Conservation (phyloP, 1,140 invertebrate species). For the Penaeus vannamei region DNA sequence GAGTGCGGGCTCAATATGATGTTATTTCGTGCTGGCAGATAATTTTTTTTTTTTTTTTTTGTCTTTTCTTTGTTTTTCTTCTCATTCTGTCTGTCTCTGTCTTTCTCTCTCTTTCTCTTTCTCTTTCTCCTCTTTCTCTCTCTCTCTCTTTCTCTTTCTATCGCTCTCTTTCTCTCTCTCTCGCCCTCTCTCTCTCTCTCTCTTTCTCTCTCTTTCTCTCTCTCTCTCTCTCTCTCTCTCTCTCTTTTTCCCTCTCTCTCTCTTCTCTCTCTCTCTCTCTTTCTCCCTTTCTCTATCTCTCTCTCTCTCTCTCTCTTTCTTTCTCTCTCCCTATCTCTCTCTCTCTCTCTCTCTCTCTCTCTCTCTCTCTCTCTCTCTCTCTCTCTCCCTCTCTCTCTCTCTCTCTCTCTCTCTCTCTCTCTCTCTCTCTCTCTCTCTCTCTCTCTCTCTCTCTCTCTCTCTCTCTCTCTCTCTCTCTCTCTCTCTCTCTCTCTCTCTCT, state of each 20-base stretch:
- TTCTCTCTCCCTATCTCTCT: no score
- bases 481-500: conserved; percentile 12
- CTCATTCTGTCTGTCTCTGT: not conserved
- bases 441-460: not conserved
- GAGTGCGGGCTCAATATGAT: no score
- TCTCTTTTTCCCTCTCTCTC: no score
- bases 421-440: not conserved
- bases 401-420: not conserved
- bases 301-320: not conserved
- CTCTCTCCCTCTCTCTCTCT: not conserved
- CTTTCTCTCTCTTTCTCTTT: not conserved
- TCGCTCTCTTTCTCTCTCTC: conserved; percentile 8
- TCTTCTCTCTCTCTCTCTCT: conserved; percentile 28
- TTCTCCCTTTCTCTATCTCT: not conserved
- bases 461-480: conserved; percentile 8
- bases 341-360: conserved; percentile 9
- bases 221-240: no score
- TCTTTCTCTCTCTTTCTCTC: not conserved
- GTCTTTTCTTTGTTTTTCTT: not conserved
- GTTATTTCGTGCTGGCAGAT: no score
- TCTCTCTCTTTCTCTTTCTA: conserved; percentile 11
- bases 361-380: not conserved
- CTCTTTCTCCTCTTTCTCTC: not conserved
- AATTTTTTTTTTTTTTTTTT: not conserved
- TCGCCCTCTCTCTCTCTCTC: conserved; percentile 7